Conservation (phyloP, 2,113 vertebrate genomes). For the Xenopus tropicalis region UCB_Xtro_10.0 CM004446.2:42293001-42293500, state of each 20-base stretch:
- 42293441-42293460: conserved; percentile 73
- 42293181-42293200: conserved; percentile 51
- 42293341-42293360: conserved; percentile 56
- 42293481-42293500: conserved; percentile 71
- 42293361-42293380: conserved; percentile 57
- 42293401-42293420: conserved; percentile 62
- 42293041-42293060: conserved; percentile 65
- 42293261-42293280: conserved; percentile 54
- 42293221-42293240: conserved; percentile 50
- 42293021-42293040: conserved; percentile 44
- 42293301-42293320: conserved; percentile 53
- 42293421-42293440: conserved; percentile 79
- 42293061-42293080: conserved; percentile 66
- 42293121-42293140: conserved; percentile 63
- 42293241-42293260: conserved; percentile 61
- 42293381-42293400: conserved; percentile 57
- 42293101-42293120: conserved; percentile 63
- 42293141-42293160: conserved; percentile 56
- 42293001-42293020: background rate
- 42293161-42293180: conserved; percentile 48
- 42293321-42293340: conserved; percentile 59
- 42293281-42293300: conserved; percentile 62
- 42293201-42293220: conserved; percentile 53
- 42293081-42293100: conserved; percentile 61
- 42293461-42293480: conserved; percentile 80